Conservation (phyloP, 2,888 invertebrate species). For the Drosophila siamana region DNA sequence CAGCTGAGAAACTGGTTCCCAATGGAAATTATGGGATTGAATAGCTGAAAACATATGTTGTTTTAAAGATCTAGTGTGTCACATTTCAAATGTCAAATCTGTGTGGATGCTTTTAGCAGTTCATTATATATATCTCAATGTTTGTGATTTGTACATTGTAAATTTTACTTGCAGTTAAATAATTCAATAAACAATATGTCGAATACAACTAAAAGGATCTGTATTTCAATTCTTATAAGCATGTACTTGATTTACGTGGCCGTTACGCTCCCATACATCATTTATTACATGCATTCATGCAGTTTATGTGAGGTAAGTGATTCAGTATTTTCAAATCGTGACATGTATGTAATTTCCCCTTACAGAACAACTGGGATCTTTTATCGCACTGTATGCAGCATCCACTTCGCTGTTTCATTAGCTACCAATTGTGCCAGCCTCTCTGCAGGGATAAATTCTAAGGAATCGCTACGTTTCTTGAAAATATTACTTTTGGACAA, state of each 20-base stretch:
- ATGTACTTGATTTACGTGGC: not conserved
- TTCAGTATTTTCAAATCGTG: not conserved
- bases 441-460: slow-evolving; percentile 4
- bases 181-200: not conserved
- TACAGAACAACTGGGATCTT: not conserved
- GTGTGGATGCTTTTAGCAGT: not conserved
- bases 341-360: not conserved
- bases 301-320: slow-evolving; percentile 14
- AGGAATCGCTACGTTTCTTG: not conserved
- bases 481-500: not conserved
- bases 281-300: slow-evolving; percentile 2
- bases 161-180: not conserved
- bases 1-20: slow-evolving; percentile 7
- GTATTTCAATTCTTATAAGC: not conserved
- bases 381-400: not conserved
- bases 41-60: not conserved
- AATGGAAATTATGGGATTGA: not conserved
- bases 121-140: not conserved
- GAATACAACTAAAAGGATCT: not conserved
- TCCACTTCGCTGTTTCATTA: slow-evolving; percentile 5
- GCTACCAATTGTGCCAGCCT: not conserved
- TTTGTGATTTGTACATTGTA: not conserved
- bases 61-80: not conserved
- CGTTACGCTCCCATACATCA: not conserved
- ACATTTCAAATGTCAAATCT: not conserved